These are phyloP conservation scores for Lycocerus yunnanus DNA, from an alignment of 2,888 invertebrate genomes.

Conservation along the genomic window DNA sequence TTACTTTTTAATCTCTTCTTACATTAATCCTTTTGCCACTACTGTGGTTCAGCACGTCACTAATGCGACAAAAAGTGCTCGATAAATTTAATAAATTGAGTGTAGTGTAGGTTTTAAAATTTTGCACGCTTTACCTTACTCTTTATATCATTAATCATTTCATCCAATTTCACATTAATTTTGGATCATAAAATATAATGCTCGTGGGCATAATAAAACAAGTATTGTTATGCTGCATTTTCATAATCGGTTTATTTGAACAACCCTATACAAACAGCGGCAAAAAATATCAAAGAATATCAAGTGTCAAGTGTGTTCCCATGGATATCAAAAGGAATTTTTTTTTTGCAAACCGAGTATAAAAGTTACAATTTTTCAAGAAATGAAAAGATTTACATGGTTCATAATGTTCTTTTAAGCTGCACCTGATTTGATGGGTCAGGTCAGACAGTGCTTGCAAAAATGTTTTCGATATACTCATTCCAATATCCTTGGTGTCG, in stretches of 20 bases:
- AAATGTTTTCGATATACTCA: slow-evolving; percentile 5
- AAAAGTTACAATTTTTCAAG: slow-evolving; percentile 53
- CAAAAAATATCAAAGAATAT: slow-evolving; percentile 42
- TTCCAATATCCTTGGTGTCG: background rate
- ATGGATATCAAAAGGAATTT: slow-evolving; percentile 47
- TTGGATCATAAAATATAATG: background rate
- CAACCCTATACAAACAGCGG: slow-evolving; percentile 30
- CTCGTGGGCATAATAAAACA: slow-evolving; percentile 19
- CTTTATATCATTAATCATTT: slow-evolving; percentile 29
- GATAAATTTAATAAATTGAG: slow-evolving; percentile 2
- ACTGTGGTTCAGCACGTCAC: background rate
- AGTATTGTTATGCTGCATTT: slow-evolving; percentile 16
- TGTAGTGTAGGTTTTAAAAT: slow-evolving; percentile 27
- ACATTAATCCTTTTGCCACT: background rate
- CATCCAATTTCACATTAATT: slow-evolving; percentile 20
- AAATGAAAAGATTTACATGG: slow-evolving; percentile 44
- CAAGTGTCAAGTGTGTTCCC: slow-evolving; percentile 56
- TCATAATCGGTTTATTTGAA: slow-evolving; percentile 19
- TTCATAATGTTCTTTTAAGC: slow-evolving; percentile 37
- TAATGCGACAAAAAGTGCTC: background rate
- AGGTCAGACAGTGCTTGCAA: slow-evolving; percentile 14
- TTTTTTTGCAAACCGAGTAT: slow-evolving; percentile 51
- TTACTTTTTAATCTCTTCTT: background rate
- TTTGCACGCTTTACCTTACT: slow-evolving; percentile 13
- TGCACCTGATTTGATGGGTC: slow-evolving; percentile 43